phyloP scores from a whole-genome alignment of 2,888 invertebrate genomes.

The Caenorhabditis wallacei region DNA sequence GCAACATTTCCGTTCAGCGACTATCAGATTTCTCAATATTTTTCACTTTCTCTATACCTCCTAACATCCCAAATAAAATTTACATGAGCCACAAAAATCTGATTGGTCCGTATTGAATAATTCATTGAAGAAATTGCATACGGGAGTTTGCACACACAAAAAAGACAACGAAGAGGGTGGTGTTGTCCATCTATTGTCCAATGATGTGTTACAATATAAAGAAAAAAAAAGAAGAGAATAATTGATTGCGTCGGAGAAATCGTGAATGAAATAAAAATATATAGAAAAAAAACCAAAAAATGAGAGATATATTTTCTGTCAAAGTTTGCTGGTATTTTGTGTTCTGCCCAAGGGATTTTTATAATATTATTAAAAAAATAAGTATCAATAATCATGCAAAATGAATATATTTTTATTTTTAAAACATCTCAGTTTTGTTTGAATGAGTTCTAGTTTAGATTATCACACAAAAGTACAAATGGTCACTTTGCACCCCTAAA shows the following conservation, averaged over 20 bases:
- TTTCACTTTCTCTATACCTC: slow-evolving; percentile 37
- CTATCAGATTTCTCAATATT: slow-evolving; percentile 61
- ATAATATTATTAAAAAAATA: too few relatives aligned
- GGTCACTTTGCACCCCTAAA: not conserved
- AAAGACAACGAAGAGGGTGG: slow-evolving; percentile 31
- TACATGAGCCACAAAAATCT: slow-evolving; percentile 24
- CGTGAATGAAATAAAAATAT: not conserved
- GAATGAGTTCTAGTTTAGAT: too few relatives aligned
- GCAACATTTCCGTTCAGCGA: slow-evolving; percentile 52
- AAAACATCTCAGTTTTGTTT: too few relatives aligned
- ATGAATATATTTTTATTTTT: too few relatives aligned
- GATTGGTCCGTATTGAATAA: slow-evolving; percentile 54
- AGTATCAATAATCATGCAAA: too few relatives aligned
- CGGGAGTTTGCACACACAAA: slow-evolving; percentile 41
- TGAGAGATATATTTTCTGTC: not conserved
- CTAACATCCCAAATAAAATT: slow-evolving; percentile 39
- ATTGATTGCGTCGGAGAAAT: slow-evolving; percentile 3
- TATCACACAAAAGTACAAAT: slow-evolving; percentile 16
- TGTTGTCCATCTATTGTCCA: slow-evolving; percentile 47
- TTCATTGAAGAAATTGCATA: slow-evolving; percentile 34
- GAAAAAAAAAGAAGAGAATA: slow-evolving; percentile 12
- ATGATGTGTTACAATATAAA: slow-evolving; percentile 39
- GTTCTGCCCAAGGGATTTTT: not conserved
- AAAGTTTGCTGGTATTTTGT: not conserved
- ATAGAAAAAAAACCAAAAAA: slow-evolving; percentile 8